phyloP scores from a whole-genome alignment of 1,140 invertebrate species.

The Aphelenchoides fujianensis region DNA sequence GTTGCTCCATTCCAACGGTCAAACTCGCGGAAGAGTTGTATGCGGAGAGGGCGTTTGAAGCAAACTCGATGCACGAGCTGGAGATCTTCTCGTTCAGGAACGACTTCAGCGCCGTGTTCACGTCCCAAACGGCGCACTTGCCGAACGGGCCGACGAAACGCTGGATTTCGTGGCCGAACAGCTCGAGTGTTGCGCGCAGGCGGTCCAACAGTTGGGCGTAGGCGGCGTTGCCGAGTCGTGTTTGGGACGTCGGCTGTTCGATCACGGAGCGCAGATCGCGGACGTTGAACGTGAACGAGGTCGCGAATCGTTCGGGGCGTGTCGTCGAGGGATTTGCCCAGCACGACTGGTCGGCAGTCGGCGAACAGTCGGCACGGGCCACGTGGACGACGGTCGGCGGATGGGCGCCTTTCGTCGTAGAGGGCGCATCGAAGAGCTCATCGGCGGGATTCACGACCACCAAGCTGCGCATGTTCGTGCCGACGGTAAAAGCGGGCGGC shows the following conservation, averaged over 20 bases:
- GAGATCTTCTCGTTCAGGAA: slow-evolving; percentile 21
- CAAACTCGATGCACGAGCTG: slow-evolving; percentile 14
- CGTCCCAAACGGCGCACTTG: slow-evolving; percentile 2
- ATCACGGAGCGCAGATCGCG: slow-evolving; percentile 12
- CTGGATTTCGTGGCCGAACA: background rate
- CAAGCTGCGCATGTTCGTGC: slow-evolving; percentile 1
- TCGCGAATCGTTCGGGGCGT: background rate
- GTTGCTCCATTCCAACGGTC: background rate
- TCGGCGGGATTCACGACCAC: background rate
- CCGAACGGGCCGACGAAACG: slow-evolving; percentile 9
- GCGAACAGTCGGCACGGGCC: background rate
- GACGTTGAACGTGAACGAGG: background rate
- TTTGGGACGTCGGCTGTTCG: background rate
- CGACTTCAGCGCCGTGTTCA: slow-evolving; percentile 15
- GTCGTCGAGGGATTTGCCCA: background rate
- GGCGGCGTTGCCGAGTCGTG: background rate
- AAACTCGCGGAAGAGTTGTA: background rate
- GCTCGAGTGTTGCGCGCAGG: slow-evolving; percentile 7
- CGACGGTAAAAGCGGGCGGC: background rate
- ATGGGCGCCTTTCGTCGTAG: too few species aligned
- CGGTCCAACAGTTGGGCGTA: background rate
- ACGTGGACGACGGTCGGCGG: background rate
- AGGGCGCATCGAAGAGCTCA: background rate
- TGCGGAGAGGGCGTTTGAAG: slow-evolving; percentile 12
- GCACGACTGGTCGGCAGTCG: background rate